Evolutionary conservation across 2,888 invertebrate genomes (phyloP).

Genomic region (Andricus curvator): DNA sequence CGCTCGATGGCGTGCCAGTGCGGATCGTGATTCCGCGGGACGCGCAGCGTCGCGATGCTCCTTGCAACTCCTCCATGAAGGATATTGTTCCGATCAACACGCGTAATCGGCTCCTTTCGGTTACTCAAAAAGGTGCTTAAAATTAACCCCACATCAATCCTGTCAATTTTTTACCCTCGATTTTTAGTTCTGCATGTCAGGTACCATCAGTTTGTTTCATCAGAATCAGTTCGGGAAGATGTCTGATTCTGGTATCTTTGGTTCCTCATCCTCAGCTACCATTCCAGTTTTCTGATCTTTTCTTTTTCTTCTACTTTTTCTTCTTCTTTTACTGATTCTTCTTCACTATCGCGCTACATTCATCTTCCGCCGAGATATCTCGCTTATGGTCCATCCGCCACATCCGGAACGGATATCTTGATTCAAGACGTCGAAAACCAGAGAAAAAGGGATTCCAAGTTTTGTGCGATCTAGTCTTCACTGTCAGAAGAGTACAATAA

Average conservation of each 20-base stretch:
- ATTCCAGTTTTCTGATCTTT: background rate
- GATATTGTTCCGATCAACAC: conserved; percentile 16
- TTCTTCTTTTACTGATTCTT: conserved; percentile 19
- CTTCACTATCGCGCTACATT: conserved; percentile 22
- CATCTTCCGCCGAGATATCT: conserved; percentile 31
- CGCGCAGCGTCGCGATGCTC: conserved; percentile 68
- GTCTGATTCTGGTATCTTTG: background rate
- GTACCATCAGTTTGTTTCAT: background rate
- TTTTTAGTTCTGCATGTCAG: background rate
- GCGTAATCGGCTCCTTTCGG: conserved; percentile 14
- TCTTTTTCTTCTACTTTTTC: conserved; percentile 20
- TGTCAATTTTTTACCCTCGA: background rate
- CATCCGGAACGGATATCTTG: conserved; percentile 28
- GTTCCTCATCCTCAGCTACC: background rate
- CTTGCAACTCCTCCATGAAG: conserved; percentile 11
- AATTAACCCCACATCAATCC: background rate
- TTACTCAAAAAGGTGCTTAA: conserved; percentile 14
- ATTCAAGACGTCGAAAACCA: conserved; percentile 25
- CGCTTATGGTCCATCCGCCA: conserved; percentile 35
- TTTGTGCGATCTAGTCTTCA: conserved; percentile 14
- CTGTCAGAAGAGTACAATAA: conserved; percentile 32
- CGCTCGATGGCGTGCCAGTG: conserved; percentile 76
- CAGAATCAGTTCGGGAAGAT: background rate
- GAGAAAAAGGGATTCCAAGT: conserved; percentile 35
- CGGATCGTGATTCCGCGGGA: conserved; percentile 76